Evolutionary conservation across 2,797 vertebrate species (phyloP).

Genomic region (Typhlichthys subterraneus): DNA sequence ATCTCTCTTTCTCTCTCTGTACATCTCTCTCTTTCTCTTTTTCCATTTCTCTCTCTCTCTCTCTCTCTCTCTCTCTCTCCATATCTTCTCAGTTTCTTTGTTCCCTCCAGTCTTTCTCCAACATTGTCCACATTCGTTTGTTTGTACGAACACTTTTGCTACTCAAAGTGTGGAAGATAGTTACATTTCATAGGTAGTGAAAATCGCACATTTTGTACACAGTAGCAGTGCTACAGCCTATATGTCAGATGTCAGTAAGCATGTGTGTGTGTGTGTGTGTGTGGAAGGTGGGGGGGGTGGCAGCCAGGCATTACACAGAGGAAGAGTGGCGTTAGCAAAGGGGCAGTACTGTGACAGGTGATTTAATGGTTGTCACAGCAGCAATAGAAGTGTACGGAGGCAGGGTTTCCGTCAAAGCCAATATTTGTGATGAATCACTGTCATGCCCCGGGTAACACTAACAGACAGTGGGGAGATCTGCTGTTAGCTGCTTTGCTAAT

Average conservation of each 20-base stretch:
- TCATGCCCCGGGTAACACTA: constrained; percentile 71
- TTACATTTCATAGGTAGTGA: not conserved
- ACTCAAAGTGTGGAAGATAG: not conserved
- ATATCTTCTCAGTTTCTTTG: not conserved
- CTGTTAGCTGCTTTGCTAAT: constrained; percentile 71
- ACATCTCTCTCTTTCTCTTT: not conserved
- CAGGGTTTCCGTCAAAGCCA: constrained; percentile 76
- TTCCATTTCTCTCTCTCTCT: too few relatives aligned
- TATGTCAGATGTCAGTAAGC: too few relatives aligned
- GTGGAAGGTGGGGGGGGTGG: constrained; percentile 27
- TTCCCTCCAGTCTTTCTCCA: not conserved
- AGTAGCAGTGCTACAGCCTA: too few relatives aligned
- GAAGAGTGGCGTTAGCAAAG: constrained; percentile 58
- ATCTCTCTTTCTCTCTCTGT: not conserved
- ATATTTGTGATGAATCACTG: constrained; percentile 78
- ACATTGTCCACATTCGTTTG: not conserved
- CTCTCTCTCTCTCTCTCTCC: constrained; percentile 4
- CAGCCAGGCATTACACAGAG: constrained; percentile 50
- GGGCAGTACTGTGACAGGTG: constrained; percentile 67
- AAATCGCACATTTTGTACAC: too few relatives aligned
- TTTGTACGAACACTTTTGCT: not conserved
- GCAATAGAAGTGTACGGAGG: constrained; percentile 65
- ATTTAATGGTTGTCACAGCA: constrained; percentile 77
- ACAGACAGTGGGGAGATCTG: constrained; percentile 72
- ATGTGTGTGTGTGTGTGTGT: too few relatives aligned